Conservation (phyloP, 2,888 invertebrate genomes). For the Parelbella ahira region DNA sequence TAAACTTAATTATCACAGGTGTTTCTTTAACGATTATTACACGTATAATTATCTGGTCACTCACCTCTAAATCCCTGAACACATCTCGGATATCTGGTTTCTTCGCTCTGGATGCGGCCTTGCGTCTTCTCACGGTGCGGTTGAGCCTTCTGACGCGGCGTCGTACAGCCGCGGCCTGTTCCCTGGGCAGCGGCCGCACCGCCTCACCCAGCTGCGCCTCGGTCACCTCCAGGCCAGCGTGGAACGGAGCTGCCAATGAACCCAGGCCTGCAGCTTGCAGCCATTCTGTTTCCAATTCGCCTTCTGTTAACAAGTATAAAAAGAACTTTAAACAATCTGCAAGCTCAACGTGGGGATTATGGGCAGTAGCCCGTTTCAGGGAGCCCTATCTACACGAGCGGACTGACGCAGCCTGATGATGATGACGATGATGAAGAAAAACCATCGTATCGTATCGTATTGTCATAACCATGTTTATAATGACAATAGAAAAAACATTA, state of each 20-base stretch:
- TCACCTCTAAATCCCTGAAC: slow-evolving; percentile 90
- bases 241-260: slow-evolving; percentile 85
- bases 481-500: no score
- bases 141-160: slow-evolving; percentile 88
- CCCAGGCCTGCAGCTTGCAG: slow-evolving; percentile 86
- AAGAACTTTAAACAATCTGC: no score
- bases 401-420: no score
- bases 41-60: no score
- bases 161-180: slow-evolving; percentile 89
- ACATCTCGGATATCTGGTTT: slow-evolving; percentile 92
- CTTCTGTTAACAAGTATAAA: slow-evolving; percentile 74
- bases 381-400: no score
- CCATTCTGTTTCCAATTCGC: slow-evolving; percentile 89
- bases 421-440: no score
- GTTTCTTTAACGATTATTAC: no score
- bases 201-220: slow-evolving; percentile 83
- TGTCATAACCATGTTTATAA: no score
- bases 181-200: slow-evolving; percentile 82
- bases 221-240: slow-evolving; percentile 84
- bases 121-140: slow-evolving; percentile 84
- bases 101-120: slow-evolving; percentile 77
- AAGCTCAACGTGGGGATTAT: no score
- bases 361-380: no score
- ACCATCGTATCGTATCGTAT: no score
- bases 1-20: no score